Percentiles rank a stretch among this genome's conserved stretches.
These are phyloP conservation scores for Electrona antarctica DNA, from an alignment of 2,113 vertebrate genomes.

Conservation along the genomic window DNA sequence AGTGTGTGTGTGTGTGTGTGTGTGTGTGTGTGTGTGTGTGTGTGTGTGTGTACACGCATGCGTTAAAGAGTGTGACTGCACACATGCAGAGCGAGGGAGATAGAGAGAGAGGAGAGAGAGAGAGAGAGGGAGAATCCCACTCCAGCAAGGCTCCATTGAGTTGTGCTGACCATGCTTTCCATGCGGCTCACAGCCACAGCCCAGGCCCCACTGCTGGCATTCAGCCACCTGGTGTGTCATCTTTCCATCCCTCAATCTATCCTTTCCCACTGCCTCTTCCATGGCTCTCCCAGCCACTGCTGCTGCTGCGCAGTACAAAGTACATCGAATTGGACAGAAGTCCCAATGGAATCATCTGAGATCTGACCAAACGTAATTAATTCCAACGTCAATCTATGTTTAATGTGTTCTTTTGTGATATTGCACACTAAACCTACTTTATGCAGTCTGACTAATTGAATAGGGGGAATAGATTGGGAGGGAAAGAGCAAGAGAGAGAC, in stretches of 20 bases:
- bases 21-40: conserved; percentile 5
- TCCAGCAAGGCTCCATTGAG: conserved; percentile 54
- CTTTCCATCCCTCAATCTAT: conserved; percentile 39
- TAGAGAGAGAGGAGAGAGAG: neutral
- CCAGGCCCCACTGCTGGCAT: conserved; percentile 71
- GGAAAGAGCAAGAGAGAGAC: neutral
- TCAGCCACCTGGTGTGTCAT: conserved; percentile 71
- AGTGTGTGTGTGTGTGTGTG: conserved; percentile 33
- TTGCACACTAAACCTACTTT: neutral
- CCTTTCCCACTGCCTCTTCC: conserved; percentile 35
- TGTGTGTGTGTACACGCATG: neutral
- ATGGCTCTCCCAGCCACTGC: conserved; percentile 11
- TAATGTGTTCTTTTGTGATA: neutral
- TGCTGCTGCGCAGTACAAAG: conserved; percentile 16
- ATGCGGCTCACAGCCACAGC: conserved; percentile 49
- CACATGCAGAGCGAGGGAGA: neutral
- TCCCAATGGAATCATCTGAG: neutral
- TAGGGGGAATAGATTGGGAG: neutral
- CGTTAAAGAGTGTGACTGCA: neutral
- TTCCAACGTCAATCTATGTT: neutral
- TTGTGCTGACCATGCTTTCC: conserved; percentile 77
- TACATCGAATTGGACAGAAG: neutral
- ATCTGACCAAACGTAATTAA: neutral
- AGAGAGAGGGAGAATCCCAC: conserved; percentile 19
- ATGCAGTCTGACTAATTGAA: neutral